Evolutionary conservation across 2,113 vertebrate genomes (phyloP).

Genomic region (Rhagologus leucostigma): DNA sequence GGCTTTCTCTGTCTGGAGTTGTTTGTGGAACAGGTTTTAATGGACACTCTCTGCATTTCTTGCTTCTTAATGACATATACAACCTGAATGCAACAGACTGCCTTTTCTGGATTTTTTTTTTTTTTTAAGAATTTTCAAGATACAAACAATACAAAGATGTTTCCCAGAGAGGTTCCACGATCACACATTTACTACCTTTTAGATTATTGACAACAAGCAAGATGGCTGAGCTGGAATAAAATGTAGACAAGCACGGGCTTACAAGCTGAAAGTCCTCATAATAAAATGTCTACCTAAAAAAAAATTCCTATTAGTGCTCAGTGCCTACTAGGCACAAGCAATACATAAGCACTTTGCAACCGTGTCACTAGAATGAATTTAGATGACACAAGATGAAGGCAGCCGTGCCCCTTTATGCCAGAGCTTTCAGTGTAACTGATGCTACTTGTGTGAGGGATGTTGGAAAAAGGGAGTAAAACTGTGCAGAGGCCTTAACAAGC

Average conservation of each 20-base stretch:
- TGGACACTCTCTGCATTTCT: neutral
- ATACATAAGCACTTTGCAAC: neutral
- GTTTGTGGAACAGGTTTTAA: slow-evolving; percentile 5
- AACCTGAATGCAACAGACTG: neutral
- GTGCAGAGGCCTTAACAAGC: neutral
- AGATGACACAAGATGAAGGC: neutral
- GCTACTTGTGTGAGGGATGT: neutral
- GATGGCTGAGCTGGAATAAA: neutral
- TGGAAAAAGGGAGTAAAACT: neutral
- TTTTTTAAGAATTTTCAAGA: neutral
- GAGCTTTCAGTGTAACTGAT: neutral
- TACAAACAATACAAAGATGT: neutral
- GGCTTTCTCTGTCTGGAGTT: neutral
- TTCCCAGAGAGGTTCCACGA: neutral
- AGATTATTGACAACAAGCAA: neutral
- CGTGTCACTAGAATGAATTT: neutral
- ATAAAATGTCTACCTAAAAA: neutral
- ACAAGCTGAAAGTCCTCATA: neutral
- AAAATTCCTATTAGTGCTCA: neutral
- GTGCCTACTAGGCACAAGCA: neutral
- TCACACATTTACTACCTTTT: neutral
- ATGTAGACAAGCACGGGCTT: neutral
- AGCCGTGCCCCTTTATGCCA: neutral
- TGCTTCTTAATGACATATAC: neutral
- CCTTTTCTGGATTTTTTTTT: neutral